Evolutionary conservation across 2,888 invertebrate species (phyloP).

Genomic region (Ophion slaviceki): DNA sequence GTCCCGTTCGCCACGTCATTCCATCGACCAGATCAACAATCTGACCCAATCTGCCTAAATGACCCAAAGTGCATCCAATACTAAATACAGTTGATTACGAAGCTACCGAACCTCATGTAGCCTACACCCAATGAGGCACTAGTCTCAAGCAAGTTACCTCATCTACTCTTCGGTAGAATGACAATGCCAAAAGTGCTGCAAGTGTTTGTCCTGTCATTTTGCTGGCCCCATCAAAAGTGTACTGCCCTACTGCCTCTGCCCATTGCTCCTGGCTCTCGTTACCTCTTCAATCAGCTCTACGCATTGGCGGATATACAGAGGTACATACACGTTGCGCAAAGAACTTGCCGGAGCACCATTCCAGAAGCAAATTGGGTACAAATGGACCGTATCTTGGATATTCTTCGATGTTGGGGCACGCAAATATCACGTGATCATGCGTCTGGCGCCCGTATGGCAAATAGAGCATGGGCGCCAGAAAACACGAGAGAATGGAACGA

Average conservation of each 20-base stretch:
- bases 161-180: neutral
- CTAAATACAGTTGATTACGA: neutral
- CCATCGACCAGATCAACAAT: conserved; percentile 34
- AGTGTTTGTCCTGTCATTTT: conserved; percentile 1
- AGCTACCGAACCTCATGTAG: neutral
- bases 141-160: neutral
- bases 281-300: neutral
- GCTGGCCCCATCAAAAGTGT: neutral
- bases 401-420: conserved; percentile 8
- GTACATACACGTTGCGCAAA: neutral
- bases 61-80: neutral
- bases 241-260: neutral
- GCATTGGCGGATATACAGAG: conserved; percentile 4
- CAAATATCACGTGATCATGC: conserved; percentile 15
- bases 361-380: conserved; percentile 7
- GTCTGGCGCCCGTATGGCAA: neutral
- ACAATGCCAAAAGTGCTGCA: conserved; percentile 20
- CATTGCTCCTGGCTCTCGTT: neutral
- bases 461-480: neutral
- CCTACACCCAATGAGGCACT: neutral
- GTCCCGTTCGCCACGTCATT: conserved; percentile 60
- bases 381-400: conserved; percentile 30
- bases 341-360: neutral
- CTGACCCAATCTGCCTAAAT: neutral
- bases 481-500: conserved; percentile 19